These are phyloP conservation scores for Crotalus viridis DNA, from an alignment of 2,113 vertebrate species.

Conservation along the genomic window DNA sequence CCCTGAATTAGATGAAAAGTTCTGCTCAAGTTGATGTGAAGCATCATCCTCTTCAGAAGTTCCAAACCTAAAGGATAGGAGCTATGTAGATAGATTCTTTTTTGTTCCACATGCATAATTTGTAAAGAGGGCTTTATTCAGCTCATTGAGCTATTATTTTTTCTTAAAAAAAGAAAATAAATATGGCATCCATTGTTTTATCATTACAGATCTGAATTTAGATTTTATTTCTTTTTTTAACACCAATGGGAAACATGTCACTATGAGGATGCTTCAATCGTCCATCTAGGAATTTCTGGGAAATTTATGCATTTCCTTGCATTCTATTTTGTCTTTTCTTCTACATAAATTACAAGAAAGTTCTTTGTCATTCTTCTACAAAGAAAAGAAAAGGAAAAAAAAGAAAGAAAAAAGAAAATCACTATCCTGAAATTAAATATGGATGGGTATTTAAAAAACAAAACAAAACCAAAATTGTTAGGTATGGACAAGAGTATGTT, in stretches of 20 bases:
- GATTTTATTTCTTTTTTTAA: neutral
- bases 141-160: neutral
- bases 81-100: neutral
- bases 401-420: neutral
- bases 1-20: neutral
- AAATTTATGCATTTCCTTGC: neutral
- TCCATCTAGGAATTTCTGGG: neutral
- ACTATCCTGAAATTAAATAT: slow-evolving; percentile 11
- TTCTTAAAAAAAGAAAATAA: too few relatives aligned
- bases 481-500: slow-evolving; percentile 16
- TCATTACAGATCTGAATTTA: neutral
- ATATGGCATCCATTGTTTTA: neutral
- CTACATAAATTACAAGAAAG: neutral
- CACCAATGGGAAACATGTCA: neutral
- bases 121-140: neutral
- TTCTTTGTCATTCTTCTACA: neutral
- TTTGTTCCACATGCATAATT: neutral
- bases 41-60: neutral
- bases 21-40: neutral
- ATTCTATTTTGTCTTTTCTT: neutral
- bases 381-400: neutral
- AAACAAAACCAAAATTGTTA: neutral
- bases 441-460: neutral
- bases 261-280: neutral
- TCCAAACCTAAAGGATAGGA: neutral